phyloP scores from a whole-genome alignment of 2,888 invertebrate species.

The Lysandra coridon region DNA sequence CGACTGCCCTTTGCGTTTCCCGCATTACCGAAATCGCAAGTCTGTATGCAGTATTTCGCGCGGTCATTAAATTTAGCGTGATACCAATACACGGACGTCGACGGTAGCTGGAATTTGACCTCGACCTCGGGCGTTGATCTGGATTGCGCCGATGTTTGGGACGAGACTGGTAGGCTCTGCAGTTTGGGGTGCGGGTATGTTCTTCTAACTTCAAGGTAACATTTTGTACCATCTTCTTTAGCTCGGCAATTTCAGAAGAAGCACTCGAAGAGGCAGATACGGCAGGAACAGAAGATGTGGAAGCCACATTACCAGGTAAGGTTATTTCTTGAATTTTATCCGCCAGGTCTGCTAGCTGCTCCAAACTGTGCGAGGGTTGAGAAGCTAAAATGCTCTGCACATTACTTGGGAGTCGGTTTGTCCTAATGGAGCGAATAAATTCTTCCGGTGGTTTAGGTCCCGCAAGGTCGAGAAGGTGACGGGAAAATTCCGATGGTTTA shows the following conservation, averaged over 20 bases:
- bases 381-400: conserved; percentile 42
- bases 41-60: conserved; percentile 20
- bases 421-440: no score
- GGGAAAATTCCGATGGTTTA: no score
- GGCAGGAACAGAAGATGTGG: no score
- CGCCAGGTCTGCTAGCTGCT: no score
- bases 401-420: conserved; percentile 32
- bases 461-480: no score
- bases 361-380: conserved; percentile 36
- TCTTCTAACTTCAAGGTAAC: conserved; percentile 4
- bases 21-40: conserved; percentile 35
- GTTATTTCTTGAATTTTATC: no score
- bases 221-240: conserved; percentile 13
- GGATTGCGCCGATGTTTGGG: not conserved
- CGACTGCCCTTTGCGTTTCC: conserved; percentile 42
- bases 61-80: conserved; percentile 36
- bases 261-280: no score
- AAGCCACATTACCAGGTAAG: no score
- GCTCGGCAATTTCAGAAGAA: conserved; percentile 24
- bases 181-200: not conserved
- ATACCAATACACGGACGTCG: conserved; percentile 41
- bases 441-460: no score
- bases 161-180: not conserved
- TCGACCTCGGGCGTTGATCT: conserved; percentile 31
- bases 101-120: conserved; percentile 14